These are phyloP conservation scores for Haliclystus octoradiatus DNA, from an alignment of 30 jellyfish, hydroid and myxozoan genomes.

Conservation along the genomic window DNA sequence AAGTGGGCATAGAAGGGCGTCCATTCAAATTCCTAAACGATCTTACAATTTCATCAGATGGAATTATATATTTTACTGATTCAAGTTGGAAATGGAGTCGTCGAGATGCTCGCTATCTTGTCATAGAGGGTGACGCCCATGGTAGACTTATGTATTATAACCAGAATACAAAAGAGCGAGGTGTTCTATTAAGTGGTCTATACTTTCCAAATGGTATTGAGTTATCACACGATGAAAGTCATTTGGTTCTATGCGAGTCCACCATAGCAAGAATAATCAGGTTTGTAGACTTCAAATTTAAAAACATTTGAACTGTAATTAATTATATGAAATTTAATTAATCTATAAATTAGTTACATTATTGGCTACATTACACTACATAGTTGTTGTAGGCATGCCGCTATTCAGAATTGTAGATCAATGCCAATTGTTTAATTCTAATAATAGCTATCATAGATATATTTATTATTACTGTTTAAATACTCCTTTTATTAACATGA, in stretches of 20 bases:
- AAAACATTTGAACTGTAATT: too few species aligned
- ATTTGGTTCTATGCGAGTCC: constrained; percentile 68
- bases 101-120: constrained; percentile 51
- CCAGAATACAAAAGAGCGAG: constrained; percentile 51
- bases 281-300: too few species aligned
- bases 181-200: constrained; percentile 71
- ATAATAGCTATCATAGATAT: too few species aligned
- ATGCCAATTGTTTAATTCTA: too few species aligned
- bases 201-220: constrained; percentile 77
- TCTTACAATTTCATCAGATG: constrained; percentile 55
- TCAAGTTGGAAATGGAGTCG: constrained; percentile 87
- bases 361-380: too few species aligned
- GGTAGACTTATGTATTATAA: constrained; percentile 83
- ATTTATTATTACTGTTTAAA: too few species aligned
- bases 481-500: too few species aligned
- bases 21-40: constrained; percentile 77
- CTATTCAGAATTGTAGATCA: too few species aligned
- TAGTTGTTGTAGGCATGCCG: too few species aligned
- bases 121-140: constrained; percentile 80
- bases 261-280: constrained; percentile 76
- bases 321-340: too few species aligned
- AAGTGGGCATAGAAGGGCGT: constrained; percentile 65
- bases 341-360: too few species aligned
- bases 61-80: constrained; percentile 79
- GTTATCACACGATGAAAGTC: constrained; percentile 87